Evolutionary conservation across 2,797 vertebrate genomes (phyloP), one percentile per base, ranked within the genome.

Genomic region (Sternarchorhynchus goeldii): DNA sequence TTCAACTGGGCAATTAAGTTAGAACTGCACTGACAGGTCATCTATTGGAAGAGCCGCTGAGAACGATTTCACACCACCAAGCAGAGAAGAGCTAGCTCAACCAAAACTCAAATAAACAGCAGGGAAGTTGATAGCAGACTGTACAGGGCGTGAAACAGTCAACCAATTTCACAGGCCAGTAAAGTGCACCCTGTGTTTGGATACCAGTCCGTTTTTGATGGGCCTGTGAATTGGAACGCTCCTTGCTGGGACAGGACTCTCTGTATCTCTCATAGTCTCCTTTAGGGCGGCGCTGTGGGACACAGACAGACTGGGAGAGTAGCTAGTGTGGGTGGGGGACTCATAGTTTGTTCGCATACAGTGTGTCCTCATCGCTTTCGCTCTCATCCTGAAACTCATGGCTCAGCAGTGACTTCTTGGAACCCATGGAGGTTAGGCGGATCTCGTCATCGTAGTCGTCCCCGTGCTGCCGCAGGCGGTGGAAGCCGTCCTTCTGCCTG

Each of bases 331-430:
- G 17, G 57, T 1, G 1, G 34, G 25, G 45, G 65, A 59, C 5
- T 97, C 93, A 98, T 87, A 98, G 95, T 88, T 98, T 98, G 93
- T 97, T 99, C 87, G 95, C 95, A 76, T 99, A 99, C 25, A 99
- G 82, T 0, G 98, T 99, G 85, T 99, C 97, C 83, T 99, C 97
- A 0, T 99, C 97, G 16, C 97, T 99, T 91, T 99, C 98, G 0
- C 96, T 99, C 84, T 99, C 98, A 5, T 99, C 98, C 92, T 98
- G 97, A 90, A 99, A 99, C 80, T 99, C 97, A 0, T 97, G 92
- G 86, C 93, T 96, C 31, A 99, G 92, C 60, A 99, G 94, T 4
- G 96, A 98, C 82, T 99, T 99, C 89, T 99, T 99, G 36, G 98
- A 99, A 88, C 97, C 94, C 0, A 98, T 96, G 25, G 98, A 95